These are phyloP conservation scores for Dryococelus australis DNA, from an alignment of 2,888 invertebrate species.

Conservation along the genomic window DNA sequence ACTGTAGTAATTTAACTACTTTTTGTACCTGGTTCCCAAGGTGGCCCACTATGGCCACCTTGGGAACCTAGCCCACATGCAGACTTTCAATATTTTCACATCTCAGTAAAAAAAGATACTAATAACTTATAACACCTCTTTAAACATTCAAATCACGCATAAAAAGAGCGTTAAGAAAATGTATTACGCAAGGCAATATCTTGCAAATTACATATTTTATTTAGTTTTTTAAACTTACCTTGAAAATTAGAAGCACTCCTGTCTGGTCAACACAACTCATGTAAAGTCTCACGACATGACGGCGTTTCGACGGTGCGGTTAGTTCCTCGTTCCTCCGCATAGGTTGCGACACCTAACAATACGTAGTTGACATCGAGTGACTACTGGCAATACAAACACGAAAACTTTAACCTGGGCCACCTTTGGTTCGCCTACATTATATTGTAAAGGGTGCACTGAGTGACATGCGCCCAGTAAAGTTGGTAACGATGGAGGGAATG, in stretches of 20 bases:
- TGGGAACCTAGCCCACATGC: neutral
- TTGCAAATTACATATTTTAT: neutral
- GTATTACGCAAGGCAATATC: too few species aligned
- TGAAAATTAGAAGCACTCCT: neutral
- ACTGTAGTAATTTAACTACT: neutral
- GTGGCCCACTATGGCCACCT: too few species aligned
- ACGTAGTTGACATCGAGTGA: neutral
- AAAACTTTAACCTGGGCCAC: neutral
- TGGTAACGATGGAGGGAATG: too few species aligned
- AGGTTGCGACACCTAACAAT: neutral
- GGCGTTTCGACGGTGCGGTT: neutral
- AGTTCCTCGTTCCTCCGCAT: neutral
- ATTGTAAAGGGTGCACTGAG: too few species aligned
- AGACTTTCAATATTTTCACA: neutral
- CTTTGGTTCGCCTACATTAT: neutral
- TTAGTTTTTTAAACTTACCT: neutral
- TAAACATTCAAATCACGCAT: neutral
- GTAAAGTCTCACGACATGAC: neutral
- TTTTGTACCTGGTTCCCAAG: neutral
- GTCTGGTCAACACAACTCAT: neutral
- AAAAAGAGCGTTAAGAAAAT: constrained; percentile 16
- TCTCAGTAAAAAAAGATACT: neutral
- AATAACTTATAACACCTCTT: neutral
- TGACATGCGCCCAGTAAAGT: too few species aligned
- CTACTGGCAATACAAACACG: neutral